Evolutionary conservation across 2,797 vertebrate genomes (phyloP).

Genomic region (Ctenopoma multispine): DNA sequence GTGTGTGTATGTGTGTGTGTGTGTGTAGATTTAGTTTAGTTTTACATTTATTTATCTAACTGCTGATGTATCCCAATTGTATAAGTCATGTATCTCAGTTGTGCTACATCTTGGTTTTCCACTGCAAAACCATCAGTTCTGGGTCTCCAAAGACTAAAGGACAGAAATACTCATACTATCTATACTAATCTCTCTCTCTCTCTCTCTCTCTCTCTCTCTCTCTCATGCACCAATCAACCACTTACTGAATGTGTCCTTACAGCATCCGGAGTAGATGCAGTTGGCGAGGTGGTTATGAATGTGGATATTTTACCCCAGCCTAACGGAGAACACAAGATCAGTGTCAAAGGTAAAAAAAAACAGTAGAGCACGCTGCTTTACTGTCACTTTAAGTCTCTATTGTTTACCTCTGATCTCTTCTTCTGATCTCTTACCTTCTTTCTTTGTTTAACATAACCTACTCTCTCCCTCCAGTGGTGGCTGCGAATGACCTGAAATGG

Average conservation of each 20-base stretch:
- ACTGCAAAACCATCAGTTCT: conserved; percentile 16
- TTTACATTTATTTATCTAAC: conserved; percentile 48
- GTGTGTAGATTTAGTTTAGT: too few relatives aligned
- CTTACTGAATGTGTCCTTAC: conserved; percentile 36
- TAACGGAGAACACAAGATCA: conserved; percentile 94
- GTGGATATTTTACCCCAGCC: conserved; percentile 95
- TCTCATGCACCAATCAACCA: neutral
- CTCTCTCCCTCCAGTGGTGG: conserved; percentile 83
- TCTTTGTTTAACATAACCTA: neutral
- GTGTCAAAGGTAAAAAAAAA: conserved; percentile 89
- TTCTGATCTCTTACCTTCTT: neutral
- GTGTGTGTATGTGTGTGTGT: conserved; percentile 13
- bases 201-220: neutral
- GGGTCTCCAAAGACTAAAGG: neutral
- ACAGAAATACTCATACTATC: too few relatives aligned
- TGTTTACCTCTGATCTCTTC: neutral
- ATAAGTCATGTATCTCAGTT: conserved; percentile 37
- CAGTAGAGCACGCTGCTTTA: neutral
- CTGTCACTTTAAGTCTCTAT: neutral
- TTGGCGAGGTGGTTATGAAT: conserved; percentile 93
- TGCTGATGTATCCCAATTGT: conserved; percentile 48
- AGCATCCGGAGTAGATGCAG: conserved; percentile 94
- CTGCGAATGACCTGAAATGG: conserved; percentile 96
- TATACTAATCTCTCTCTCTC: too few relatives aligned
- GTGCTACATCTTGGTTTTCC: conserved; percentile 23